A percentile compares a stretch with the other conserved stretches of the same genome.
Conservation (phyloP, 2,888 invertebrate species). For the Leptinotarsa rubiginosa region DNA sequence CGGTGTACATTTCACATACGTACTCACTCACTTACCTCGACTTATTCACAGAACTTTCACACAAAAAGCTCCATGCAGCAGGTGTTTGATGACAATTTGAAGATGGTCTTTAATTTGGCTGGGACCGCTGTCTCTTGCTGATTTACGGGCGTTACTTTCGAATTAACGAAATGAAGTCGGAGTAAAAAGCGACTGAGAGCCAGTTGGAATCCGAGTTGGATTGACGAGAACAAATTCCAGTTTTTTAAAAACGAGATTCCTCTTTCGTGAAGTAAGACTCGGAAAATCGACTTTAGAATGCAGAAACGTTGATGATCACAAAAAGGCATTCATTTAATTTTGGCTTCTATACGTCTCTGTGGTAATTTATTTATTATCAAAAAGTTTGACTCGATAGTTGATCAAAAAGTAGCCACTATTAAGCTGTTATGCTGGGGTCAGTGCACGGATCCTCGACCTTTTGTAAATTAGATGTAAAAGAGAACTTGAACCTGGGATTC, state of each 20-base stretch:
- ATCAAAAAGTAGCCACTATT: neutral
- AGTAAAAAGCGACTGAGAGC: conserved; percentile 4
- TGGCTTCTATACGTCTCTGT: too few species aligned
- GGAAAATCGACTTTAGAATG: neutral
- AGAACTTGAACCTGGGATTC: too few species aligned
- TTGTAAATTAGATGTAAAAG: too few species aligned
- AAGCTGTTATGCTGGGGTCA: too few species aligned
- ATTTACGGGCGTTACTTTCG: conserved; percentile 38
- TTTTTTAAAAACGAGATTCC: conserved; percentile 8
- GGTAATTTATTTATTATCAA: too few species aligned
- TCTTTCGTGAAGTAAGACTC: neutral
- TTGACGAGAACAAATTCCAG: neutral
- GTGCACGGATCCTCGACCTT: too few species aligned
- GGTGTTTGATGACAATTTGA: conserved; percentile 32
- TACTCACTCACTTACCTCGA: conserved; percentile 17
- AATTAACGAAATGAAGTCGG: conserved; percentile 36
- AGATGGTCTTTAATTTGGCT: conserved; percentile 30
- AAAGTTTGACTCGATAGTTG: neutral
- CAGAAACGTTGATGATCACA: neutral
- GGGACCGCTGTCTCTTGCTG: conserved; percentile 25
- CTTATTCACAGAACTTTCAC: conserved; percentile 19
- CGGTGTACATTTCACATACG: conserved; percentile 30
- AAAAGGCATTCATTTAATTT: neutral
- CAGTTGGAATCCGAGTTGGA: neutral
- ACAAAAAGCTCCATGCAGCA: conserved; percentile 35